These are phyloP conservation scores for Sylvilagus bachmani DNA, from an alignment of 2,113 vertebrate genomes.

Conservation along the genomic window DNA sequence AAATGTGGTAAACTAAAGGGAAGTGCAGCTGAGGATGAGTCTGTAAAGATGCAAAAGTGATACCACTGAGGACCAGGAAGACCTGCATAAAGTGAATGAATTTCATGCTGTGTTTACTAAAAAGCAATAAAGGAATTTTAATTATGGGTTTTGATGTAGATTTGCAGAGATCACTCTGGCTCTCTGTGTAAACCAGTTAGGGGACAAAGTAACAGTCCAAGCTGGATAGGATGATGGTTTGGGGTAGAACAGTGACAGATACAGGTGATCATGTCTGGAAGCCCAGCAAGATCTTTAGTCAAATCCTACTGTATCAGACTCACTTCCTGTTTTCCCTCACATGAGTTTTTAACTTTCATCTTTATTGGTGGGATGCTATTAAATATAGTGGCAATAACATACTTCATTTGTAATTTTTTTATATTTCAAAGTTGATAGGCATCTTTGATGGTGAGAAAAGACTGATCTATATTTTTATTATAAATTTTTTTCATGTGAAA, in stretches of 20 bases:
- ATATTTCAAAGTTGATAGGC: neutral
- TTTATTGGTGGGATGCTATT: neutral
- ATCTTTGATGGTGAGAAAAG: neutral
- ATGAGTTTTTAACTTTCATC: neutral
- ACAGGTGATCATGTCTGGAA: neutral
- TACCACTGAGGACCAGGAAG: neutral
- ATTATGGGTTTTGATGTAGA: neutral
- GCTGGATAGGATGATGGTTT: neutral
- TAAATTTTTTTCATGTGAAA: neutral
- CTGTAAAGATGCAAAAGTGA: neutral
- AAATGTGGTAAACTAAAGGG: neutral
- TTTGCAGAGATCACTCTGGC: neutral
- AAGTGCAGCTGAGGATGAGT: neutral
- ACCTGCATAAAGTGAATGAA: neutral
- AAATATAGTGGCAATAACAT: neutral
- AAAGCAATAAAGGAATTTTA: neutral
- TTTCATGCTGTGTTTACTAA: neutral
- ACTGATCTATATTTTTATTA: neutral
- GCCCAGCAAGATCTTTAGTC: neutral
- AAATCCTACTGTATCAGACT: neutral
- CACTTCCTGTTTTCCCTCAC: neutral
- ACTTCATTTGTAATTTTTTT: neutral
- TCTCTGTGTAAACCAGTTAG: neutral
- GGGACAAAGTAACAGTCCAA: neutral
- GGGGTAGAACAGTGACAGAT: neutral